Conservation (phyloP, 2,888 invertebrate genomes). For the Dryobotodes eremita region DNA sequence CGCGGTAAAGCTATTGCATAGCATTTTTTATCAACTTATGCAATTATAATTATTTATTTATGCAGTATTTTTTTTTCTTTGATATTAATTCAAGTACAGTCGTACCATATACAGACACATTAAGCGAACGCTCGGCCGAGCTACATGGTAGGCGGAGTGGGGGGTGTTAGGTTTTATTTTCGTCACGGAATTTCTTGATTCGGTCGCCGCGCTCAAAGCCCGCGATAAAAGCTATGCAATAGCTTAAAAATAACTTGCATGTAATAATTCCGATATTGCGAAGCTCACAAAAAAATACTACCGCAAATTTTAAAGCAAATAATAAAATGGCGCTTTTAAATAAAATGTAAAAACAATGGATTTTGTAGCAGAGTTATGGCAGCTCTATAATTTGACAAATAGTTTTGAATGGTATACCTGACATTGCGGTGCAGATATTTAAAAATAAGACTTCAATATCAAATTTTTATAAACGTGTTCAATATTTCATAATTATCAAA, state of each 20-base stretch:
- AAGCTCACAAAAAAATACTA: neutral
- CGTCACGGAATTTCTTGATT: no score
- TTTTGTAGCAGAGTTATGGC: neutral
- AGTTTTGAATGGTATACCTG: neutral
- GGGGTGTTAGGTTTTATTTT: no score
- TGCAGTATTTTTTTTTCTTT: no score
- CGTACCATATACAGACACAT: no score
- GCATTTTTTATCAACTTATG: no score
- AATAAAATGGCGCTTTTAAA: neutral
- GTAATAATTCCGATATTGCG: neutral
- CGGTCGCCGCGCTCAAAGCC: no score
- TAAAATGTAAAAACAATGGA: constrained; percentile 3
- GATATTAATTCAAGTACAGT: no score
- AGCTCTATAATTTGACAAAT: neutral
- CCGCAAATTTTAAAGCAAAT: neutral
- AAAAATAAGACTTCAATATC: neutral
- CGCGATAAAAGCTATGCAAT: no score
- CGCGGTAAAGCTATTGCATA: no score
- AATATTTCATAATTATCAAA: neutral
- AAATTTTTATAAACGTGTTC: neutral
- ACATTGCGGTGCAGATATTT: neutral
- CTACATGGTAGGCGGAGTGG: no score
- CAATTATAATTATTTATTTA: no score
- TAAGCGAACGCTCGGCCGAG: no score
- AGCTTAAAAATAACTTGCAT: neutral